These are phyloP conservation scores for Sesamia nonagrioides DNA, from an alignment of 1,140 invertebrate species.

Conservation along the genomic window DNA sequence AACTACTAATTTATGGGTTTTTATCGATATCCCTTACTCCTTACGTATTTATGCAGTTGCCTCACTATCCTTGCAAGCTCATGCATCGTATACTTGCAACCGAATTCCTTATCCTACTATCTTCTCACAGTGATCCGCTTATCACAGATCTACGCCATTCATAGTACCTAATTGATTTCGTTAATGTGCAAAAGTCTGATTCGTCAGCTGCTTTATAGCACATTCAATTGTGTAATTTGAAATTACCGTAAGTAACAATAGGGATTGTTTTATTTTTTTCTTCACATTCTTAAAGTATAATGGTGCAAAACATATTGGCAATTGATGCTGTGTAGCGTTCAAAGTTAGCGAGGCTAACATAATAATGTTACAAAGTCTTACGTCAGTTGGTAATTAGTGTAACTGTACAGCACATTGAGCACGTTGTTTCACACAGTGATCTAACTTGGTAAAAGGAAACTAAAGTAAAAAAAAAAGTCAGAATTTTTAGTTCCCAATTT, in stretches of 20 bases:
- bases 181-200: neutral
- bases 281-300: conserved; percentile 5
- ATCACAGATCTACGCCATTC: conserved; percentile 10
- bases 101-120: conserved; percentile 13
- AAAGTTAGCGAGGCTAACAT: neutral
- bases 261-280: conserved; percentile 5
- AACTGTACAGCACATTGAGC: conserved; percentile 25
- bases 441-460: neutral
- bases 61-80: conserved; percentile 42
- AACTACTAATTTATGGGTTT: too few species aligned
- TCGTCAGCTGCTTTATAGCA: neutral
- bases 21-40: too few species aligned
- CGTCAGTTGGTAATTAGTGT: conserved; percentile 13
- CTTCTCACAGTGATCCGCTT: neutral
- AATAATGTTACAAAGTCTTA: conserved; percentile 23
- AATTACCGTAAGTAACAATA: conserved; percentile 33
- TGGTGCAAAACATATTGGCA: conserved; percentile 4
- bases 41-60: conserved; percentile 33
- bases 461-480: too few species aligned
- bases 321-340: conserved; percentile 22
- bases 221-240: conserved; percentile 22
- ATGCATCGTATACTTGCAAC: conserved; percentile 4
- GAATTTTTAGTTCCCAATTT: too few species aligned
- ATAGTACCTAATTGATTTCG: conserved; percentile 9
- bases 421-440: neutral